Conservation (phyloP, 2,888 invertebrate genomes). For the Acrobasis suavella region DNA sequence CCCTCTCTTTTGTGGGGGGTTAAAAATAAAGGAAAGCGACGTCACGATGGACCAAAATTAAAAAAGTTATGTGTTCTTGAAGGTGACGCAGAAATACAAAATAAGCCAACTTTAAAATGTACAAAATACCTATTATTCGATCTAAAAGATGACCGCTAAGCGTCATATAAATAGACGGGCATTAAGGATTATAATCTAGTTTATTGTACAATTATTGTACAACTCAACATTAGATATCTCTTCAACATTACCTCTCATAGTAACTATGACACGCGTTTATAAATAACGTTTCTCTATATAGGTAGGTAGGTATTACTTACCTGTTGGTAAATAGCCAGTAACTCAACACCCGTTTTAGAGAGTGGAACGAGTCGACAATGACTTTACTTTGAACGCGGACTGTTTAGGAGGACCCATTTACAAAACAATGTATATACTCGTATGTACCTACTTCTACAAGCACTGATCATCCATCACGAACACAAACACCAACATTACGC, state of each 20-base stretch:
- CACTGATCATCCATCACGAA: conserved; percentile 7
- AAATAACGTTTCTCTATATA: neutral
- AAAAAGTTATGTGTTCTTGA: no score
- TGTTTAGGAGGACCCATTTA: conserved; percentile 27
- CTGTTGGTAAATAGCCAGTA: conserved; percentile 17
- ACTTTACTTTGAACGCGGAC: conserved; percentile 29
- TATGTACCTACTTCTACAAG: neutral
- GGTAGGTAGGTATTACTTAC: neutral
- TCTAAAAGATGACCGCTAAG: no score
- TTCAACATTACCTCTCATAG: neutral
- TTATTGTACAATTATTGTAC: no score
- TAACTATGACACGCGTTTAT: neutral
- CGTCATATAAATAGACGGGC: no score
- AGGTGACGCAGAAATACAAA: no score
- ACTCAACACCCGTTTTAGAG: conserved; percentile 34
- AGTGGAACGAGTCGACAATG: conserved; percentile 37
- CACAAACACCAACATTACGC: conserved; percentile 17
- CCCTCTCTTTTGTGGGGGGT: no score
- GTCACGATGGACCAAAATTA: no score
- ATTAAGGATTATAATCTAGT: no score
- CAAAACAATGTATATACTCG: conserved; percentile 10
- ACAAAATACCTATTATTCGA: no score
- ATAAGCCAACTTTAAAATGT: no score
- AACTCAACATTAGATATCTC: neutral
- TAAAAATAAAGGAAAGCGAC: no score